Evolutionary conservation across 2,113 vertebrate genomes (phyloP).

Genomic region (Haliaeetus leucogaster): DNA sequence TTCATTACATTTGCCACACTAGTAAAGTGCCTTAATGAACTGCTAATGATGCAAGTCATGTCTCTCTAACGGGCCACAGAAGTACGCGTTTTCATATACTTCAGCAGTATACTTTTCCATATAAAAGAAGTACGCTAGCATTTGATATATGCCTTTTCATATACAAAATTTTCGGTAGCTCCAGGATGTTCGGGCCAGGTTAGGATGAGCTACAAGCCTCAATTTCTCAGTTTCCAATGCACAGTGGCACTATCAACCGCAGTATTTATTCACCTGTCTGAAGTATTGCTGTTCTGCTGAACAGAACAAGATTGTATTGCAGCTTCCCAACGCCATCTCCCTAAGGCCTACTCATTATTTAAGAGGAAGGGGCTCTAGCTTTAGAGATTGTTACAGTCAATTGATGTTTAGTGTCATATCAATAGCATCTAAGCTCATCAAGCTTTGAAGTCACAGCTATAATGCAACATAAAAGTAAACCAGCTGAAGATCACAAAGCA

Average conservation of each 20-base stretch:
- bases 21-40: neutral
- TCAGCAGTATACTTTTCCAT: neutral
- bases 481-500: neutral
- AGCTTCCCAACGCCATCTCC: neutral
- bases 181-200: neutral
- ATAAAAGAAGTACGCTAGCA: neutral
- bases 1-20: rapidly evolving
- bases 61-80: neutral
- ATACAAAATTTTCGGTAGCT: neutral
- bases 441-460: neutral
- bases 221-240: neutral
- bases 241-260: neutral
- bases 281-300: neutral
- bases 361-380: neutral
- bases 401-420: neutral
- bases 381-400: neutral
- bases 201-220: neutral
- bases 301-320: neutral
- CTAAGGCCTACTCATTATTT: neutral
- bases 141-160: neutral
- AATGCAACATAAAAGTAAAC: neutral
- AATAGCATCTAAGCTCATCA: neutral
- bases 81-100: neutral
- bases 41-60: neutral
- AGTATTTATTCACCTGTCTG: neutral